Base-by-base conservation (phyloP, 2,113 vertebrate species). In the Crotalus tigris region DNA sequence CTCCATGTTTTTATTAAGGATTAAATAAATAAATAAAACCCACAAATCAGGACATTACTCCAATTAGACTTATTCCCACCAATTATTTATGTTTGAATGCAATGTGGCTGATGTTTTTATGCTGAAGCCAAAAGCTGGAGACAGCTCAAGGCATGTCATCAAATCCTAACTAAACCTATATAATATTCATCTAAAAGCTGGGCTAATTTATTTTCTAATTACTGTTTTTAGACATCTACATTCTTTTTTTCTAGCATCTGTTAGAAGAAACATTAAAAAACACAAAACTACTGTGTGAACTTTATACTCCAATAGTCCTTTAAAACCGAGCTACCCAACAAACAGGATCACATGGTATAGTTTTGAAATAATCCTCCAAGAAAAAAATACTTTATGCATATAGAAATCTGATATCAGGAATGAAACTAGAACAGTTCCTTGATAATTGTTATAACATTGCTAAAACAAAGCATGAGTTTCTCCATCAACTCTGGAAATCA, bases 51-150 rank as follows among this genome's bases (percentile, higher is more conserved):
- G 91, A 96, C 95, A 95, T 98, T 97, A 97, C 88, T 95, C 69
- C 96, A 96, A 95, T 97, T 97, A 97, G 94, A 91, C 87, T 96
- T 94, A 87, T 96, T 94, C 94, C 93, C 91, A 44, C 97, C 4
- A 90, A 90, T 87, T 88, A 94, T 95, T 94, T 92, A 81, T 89
- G 54, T 88, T 96, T 96, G 95, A 93, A 95, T 96, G 94, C 92
- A 89, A 96, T 96, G 95, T 96, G 91, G 96, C 94, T 95, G 94
- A 95, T 96, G 93, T 95, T 96, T 97, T 96, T 12, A 95, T 89
- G 88, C 29, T 91, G 75, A 58, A 95, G 88, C 64, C 91, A 87
- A 85, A 75, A 95, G 75, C 96, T 93, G 95, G 94, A 94, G 69
- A 96, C 91, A 94, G 44, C 93, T 96, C 11, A 94, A 95, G 93